Conservation (phyloP, 2,113 vertebrate genomes). For the Pongo pygmaeus region DNA sequence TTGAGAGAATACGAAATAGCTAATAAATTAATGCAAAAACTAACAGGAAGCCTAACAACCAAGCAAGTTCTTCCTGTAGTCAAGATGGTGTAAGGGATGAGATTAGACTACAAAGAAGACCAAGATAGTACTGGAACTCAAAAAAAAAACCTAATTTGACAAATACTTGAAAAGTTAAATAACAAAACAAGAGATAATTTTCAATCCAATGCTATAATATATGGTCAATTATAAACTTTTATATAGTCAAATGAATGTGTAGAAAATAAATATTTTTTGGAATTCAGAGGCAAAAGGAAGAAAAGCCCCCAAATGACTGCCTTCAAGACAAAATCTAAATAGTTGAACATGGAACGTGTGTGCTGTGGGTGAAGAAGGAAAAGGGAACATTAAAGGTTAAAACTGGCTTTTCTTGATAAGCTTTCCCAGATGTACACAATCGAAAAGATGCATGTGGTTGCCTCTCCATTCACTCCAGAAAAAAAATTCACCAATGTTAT, state of each 20-base stretch:
- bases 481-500: neutral
- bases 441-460: neutral
- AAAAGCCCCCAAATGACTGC: neutral
- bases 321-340: neutral
- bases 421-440: neutral
- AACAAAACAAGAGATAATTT: neutral
- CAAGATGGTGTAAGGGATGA: neutral
- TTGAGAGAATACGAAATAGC: neutral
- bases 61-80: neutral
- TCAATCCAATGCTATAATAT: neutral
- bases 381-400: neutral
- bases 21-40: neutral
- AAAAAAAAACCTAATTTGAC: neutral
- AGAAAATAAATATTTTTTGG: neutral
- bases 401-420: neutral
- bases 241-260: neutral
- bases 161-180: constrained; percentile 12
- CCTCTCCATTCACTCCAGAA: neutral
- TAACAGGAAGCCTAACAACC: neutral
- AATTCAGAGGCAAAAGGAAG: neutral
- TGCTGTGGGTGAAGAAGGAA: neutral
- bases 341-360: neutral
- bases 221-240: neutral
- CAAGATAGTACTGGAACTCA: neutral
- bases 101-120: neutral